Evolutionary conservation across 2,113 vertebrate species (phyloP).

Genomic region (western clawed frog (Xenopus tropicalis)): DNA sequence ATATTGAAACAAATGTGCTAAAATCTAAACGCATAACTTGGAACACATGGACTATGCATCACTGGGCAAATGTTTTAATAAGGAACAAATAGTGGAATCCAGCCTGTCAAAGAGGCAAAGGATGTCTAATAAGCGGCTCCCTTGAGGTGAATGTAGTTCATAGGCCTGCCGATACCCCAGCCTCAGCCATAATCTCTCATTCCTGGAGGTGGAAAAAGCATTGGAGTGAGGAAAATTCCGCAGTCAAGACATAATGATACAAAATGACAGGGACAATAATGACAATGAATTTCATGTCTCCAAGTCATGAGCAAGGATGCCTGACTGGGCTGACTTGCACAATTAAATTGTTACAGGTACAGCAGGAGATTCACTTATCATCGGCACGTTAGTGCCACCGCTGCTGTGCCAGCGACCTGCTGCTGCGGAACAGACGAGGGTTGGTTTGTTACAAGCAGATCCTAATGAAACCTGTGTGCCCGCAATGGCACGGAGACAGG

Average conservation of each 20-base stretch:
- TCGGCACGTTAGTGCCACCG: slow-evolving; percentile 67
- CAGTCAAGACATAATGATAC: slow-evolving; percentile 90
- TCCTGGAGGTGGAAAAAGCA: slow-evolving; percentile 93
- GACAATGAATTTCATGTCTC: slow-evolving; percentile 99
- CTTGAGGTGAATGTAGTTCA: slow-evolving; percentile 81
- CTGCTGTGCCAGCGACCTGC: slow-evolving; percentile 59
- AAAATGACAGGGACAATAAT: slow-evolving; percentile 98
- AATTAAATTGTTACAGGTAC: slow-evolving; percentile 99
- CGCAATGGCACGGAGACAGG: neutral
- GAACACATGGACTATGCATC: slow-evolving; percentile 61
- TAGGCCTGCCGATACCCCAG: slow-evolving; percentile 70
- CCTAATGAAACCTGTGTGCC: slow-evolving; percentile 26
- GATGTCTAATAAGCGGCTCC: slow-evolving; percentile 89
- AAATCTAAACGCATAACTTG: neutral
- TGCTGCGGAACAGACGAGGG: slow-evolving; percentile 47
- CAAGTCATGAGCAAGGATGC: slow-evolving; percentile 89
- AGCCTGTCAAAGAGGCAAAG: slow-evolving; percentile 69
- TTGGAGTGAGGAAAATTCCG: slow-evolving; percentile 93
- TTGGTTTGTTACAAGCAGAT: slow-evolving; percentile 45
- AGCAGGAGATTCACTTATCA: slow-evolving; percentile 76
- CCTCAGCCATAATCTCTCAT: slow-evolving; percentile 80
- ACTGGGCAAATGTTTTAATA: slow-evolving; percentile 64
- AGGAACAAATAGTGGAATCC: slow-evolving; percentile 70
- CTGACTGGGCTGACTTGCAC: slow-evolving; percentile 93
- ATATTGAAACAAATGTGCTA: neutral